Base-by-base conservation (phyloP, 2,797 vertebrate genomes). In the Halcyon chelicuti region DNA sequence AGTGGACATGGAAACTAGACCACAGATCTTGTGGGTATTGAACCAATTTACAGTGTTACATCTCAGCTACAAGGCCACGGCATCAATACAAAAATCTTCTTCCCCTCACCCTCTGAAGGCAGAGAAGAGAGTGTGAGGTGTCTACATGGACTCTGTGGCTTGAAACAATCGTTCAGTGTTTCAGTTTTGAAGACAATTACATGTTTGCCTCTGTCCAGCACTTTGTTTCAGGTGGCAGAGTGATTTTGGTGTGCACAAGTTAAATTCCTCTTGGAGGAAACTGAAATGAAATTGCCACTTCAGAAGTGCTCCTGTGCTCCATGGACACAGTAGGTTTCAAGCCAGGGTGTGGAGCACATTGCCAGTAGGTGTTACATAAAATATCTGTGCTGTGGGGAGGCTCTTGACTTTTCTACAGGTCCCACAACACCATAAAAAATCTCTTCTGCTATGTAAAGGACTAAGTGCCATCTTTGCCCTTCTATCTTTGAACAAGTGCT, bases 401-500 rank as follows among this genome's bases (percentile, higher is more conserved):
- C 31, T 94, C 35, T 76, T 79, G 60, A 76, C 63, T 58, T 67
- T 87, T 82, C 39, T 22, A 37, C 23, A 75, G 28, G 47, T 47
- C 60, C 17, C 25, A 49, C 12, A 54, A 13, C 6, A 28, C 35
- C 39, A 68, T 25, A 61, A 83, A 68, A 7, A 3, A 7, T 79
- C 35, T 81, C n/a, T 89, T 46, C 22, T 82, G 55, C 49, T 39
- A 37, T 49, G 60, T 47, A 73, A 66, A 87, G 65, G 33, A 87
- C 9, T 35, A 62, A 89, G 47, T 47, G 47, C 33, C 19, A 23
- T 54, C 33, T 75, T 21, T 90, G 25, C 12, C 16, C 72, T 86
- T 75, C 33, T 81, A 13, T 90, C 93, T 86, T 77, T 58, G 26
- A 65, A 83, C 19, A 83, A n/a, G 18, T 62, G 21, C 63, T 66